phyloP scores from a whole-genome alignment of 2,888 invertebrate species.

The Oxyteleia sp. region DNA sequence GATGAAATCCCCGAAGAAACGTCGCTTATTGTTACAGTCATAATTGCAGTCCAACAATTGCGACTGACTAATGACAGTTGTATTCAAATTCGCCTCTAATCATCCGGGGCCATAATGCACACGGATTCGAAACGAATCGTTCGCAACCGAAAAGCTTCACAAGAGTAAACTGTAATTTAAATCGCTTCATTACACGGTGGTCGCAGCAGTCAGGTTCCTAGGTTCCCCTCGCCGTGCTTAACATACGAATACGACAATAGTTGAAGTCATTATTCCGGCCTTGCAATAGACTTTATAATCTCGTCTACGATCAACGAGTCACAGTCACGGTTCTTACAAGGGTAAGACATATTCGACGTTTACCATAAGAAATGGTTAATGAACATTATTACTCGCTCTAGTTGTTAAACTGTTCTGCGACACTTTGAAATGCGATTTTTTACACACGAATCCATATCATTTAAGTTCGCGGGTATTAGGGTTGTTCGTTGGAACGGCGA shows the following conservation, averaged over 20 bases:
- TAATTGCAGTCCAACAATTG: constrained; percentile 40
- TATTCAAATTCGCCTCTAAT: constrained; percentile 49
- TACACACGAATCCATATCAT: too few species aligned
- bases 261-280: constrained; percentile 43
- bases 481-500: too few species aligned
- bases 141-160: constrained; percentile 11
- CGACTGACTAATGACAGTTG: constrained; percentile 51
- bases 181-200: constrained; percentile 61
- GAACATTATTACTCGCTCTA: too few species aligned
- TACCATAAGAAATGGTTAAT: too few species aligned
- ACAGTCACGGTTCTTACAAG: constrained; percentile 52
- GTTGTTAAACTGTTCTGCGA: too few species aligned
- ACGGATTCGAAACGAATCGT: constrained; percentile 33
- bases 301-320: constrained; percentile 56
- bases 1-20: constrained; percentile 26
- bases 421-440: too few species aligned
- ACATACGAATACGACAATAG: constrained; percentile 60
- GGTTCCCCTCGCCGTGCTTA: constrained; percentile 46
- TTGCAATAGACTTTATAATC: constrained; percentile 59
- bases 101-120: constrained; percentile 28
- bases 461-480: too few species aligned
- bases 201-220: constrained; percentile 41
- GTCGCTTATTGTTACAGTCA: constrained; percentile 25
- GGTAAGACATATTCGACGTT: too few species aligned
- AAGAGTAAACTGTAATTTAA: constrained; percentile 60